phyloP scores from a whole-genome alignment of 2,888 invertebrate species.

The Stenolophus ochropezus region DNA sequence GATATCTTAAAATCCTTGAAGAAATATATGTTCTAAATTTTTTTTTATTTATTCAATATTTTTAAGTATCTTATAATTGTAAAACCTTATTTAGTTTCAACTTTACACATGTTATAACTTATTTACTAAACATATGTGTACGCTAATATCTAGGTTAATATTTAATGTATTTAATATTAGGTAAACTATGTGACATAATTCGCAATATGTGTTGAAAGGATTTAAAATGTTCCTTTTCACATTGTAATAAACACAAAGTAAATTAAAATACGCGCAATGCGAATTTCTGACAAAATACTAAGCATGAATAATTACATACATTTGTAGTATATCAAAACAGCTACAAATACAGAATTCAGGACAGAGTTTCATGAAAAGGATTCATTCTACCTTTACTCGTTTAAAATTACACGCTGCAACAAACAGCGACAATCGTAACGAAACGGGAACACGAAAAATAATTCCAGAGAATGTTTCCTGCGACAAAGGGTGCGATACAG shows the following conservation, averaged over 20 bases:
- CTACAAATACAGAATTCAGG: neutral
- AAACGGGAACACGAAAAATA: constrained; percentile 30
- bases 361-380: neutral
- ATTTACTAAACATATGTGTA: no score
- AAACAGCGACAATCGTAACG: constrained; percentile 4
- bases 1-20: no score
- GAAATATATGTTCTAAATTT: no score
- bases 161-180: no score
- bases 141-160: no score
- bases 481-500: neutral
- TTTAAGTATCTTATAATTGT: no score
- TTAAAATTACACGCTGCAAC: constrained; percentile 12
- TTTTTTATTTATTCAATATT: no score
- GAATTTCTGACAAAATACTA: neutral
- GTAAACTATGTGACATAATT: neutral
- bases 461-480: neutral
- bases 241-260: neutral
- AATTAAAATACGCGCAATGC: neutral
- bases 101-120: no score
- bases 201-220: neutral
- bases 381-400: neutral
- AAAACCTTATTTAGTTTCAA: no score
- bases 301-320: neutral
- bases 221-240: neutral
- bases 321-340: neutral